Percentiles rank a stretch among this genome's conserved stretches.
These are phyloP conservation scores for Probosciger aterrimus DNA, from an alignment of 2,113 vertebrate genomes.

Conservation along the genomic window DNA sequence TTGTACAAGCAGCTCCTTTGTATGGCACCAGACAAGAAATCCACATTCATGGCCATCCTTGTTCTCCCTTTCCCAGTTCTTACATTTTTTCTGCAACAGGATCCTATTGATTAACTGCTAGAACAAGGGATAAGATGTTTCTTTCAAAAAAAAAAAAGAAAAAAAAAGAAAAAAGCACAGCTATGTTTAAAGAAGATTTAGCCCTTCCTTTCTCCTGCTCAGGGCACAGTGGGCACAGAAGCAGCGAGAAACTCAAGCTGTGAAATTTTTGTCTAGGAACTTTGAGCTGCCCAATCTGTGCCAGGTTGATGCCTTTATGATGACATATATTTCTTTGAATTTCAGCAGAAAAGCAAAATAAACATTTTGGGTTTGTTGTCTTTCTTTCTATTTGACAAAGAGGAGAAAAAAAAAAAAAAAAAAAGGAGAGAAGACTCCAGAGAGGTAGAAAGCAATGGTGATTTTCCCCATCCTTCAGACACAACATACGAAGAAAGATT, in stretches of 20 bases:
- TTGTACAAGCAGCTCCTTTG: neutral
- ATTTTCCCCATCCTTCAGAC: neutral
- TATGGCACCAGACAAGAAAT: neutral
- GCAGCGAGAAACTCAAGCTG: neutral
- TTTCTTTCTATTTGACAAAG: neutral
- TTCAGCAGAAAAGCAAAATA: neutral
- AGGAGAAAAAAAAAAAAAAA: neutral
- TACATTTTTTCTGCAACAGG: neutral
- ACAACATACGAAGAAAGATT: neutral
- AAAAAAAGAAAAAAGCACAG: neutral
- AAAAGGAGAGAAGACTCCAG: neutral
- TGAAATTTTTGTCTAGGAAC: neutral
- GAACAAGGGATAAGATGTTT: neutral
- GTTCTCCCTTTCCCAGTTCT: neutral
- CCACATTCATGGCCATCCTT: neutral
- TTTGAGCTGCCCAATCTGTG: neutral
- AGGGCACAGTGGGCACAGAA: neutral
- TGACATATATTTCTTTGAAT: neutral
- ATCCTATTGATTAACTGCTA: neutral
- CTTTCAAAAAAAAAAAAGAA: neutral
- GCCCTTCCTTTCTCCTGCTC: neutral
- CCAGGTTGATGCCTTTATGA: neutral
- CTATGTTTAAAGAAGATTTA: neutral
- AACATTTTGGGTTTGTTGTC: neutral
- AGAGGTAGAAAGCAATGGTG: neutral